Evolutionary conservation across 1,140 invertebrate species (phyloP).

Genomic region (Mercenaria mercenaria): DNA sequence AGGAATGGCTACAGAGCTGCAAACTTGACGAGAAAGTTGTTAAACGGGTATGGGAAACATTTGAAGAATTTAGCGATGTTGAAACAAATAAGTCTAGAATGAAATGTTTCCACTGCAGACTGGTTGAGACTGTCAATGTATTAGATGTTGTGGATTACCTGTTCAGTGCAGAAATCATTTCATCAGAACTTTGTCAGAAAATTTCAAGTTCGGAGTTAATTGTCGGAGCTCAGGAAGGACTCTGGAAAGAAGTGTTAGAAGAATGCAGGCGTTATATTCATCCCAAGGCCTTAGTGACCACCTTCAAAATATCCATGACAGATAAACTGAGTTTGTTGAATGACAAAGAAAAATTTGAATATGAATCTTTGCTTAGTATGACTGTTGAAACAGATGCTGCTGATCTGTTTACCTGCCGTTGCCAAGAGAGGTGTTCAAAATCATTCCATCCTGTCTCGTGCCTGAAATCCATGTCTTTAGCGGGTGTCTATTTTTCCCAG

Average conservation of each 20-base stretch:
- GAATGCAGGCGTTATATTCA: neutral
- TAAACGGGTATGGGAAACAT: neutral
- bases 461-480: neutral
- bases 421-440: neutral
- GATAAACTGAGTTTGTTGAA: neutral
- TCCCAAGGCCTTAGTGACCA: neutral
- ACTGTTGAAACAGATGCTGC: neutral
- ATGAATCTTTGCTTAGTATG: neutral
- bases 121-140: neutral
- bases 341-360: neutral
- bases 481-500: neutral
- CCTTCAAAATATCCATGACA: neutral
- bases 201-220: neutral
- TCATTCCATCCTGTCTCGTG: slow-evolving; percentile 15
- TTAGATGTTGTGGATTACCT: neutral
- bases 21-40: neutral
- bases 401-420: neutral
- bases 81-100: neutral
- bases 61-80: slow-evolving; percentile 3
- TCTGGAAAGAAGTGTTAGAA: neutral
- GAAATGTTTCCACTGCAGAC: slow-evolving; percentile 12
- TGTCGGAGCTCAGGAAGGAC: neutral
- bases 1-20: neutral
- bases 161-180: slow-evolving; percentile 11
- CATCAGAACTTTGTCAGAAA: neutral